These are phyloP conservation scores for Salmo trutta DNA, from an alignment of 2,797 vertebrate species.

Conservation along the genomic window DNA sequence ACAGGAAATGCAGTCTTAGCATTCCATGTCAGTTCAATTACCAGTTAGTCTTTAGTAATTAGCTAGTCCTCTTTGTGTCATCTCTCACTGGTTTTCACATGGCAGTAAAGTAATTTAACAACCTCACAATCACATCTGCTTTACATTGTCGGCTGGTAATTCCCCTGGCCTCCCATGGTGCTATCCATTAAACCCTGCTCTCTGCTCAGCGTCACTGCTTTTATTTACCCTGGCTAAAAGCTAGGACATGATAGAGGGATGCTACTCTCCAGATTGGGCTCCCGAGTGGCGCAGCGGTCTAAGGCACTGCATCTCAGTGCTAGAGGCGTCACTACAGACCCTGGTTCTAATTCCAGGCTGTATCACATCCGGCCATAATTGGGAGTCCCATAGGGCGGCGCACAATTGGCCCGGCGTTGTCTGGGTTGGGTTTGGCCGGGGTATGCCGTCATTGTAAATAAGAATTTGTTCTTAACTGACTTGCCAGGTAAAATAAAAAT, in stretches of 20 bases:
- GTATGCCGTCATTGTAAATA: too few species aligned
- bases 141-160: conserved; percentile 65
- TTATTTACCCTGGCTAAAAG: conserved; percentile 40
- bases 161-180: conserved; percentile 55
- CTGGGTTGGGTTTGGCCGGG: too few species aligned
- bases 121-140: conserved; percentile 69
- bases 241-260: conserved; percentile 50
- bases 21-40: conserved; percentile 34
- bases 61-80: conserved; percentile 34
- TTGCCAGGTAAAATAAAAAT: background rate
- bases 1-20: conserved; percentile 6
- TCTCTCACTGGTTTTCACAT: conserved; percentile 38
- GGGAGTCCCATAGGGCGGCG: too few species aligned
- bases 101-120: conserved; percentile 56
- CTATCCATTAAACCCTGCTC: conserved; percentile 35
- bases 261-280: background rate
- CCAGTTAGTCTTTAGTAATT: conserved; percentile 40
- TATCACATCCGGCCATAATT: too few species aligned
- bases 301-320: too few species aligned
- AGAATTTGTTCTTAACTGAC: too few species aligned
- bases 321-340: too few species aligned
- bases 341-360: too few species aligned
- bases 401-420: too few species aligned
- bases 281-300: background rate
- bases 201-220: conserved; percentile 30